Evolutionary conservation across 2,797 vertebrate genomes (phyloP), one percentile per base, ranked within the genome.

Genomic region (Melanotaenia pygmaea): DNA sequence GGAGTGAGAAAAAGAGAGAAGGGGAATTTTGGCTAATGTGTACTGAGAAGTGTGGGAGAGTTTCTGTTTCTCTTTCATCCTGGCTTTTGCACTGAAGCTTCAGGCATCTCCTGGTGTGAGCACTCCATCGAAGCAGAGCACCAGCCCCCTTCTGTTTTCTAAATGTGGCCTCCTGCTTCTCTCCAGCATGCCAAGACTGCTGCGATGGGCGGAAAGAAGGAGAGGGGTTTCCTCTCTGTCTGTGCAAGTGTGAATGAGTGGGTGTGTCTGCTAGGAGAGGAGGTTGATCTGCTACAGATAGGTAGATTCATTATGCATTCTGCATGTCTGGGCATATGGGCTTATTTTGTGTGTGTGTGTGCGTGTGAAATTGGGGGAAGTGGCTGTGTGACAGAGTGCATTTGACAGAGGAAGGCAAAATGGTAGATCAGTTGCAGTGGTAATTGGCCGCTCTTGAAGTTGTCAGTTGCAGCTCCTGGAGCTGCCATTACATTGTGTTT

Each of bases 361-460:
- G 12, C 5, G 16, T 57, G 51, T 61, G 47, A 67, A 70, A 54
- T 54, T 57, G 73, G 76, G 79, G 72, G 74, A 30, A 56, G 70
- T 43, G 74, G 59, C 54, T 68, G 67, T 75, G 70, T 83, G 84
- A 88, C 71, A 69, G 80, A 65, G 72, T 43, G 14, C 73, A 70
- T 88, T 77, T 87, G 84, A 86, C 79, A 77, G 84, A 84, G 79
- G 76, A 68, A 83, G 79, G 82, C 66, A 88, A 86, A 89, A 86
- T 84, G 77, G 74, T 76, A 70, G 88, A 91, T 92, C 91, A 88
- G 88, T 88, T 69, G 66, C 72, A 11, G 67, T 85, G 82, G 90
- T 91, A 92, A 92, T 92, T 93, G 88, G 84, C 67, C 67, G 63
- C 83, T 88, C 83, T 91, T 90, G 86, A 90, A 84, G 73, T 84